Conservation (phyloP, 2,888 invertebrate species). For the Lacanobia wlatinum region DNA sequence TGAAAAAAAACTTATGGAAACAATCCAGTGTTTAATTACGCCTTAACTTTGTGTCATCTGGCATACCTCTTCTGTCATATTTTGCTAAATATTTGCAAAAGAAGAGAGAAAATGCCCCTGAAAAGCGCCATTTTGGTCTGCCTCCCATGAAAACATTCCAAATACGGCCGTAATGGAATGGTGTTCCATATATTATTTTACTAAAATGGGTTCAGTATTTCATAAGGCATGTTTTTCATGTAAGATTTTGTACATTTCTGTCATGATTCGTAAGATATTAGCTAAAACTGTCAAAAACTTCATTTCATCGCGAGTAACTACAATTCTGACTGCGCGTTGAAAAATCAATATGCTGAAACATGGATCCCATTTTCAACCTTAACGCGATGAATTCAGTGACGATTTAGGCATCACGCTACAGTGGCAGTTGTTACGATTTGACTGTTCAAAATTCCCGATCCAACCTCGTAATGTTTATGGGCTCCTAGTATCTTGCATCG, state of each 20-base stretch:
- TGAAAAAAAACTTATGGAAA: background rate
- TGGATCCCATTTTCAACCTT: constrained; percentile 6
- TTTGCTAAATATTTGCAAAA: background rate
- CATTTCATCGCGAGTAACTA: background rate
- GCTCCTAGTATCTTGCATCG: constrained; percentile 57
- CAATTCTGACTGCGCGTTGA: constrained; percentile 2
- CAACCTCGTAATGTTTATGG: constrained; percentile 36
- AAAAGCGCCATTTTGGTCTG: constrained; percentile 4
- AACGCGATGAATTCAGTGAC: rapidly evolving
- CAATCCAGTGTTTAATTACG: background rate
- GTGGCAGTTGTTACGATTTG: constrained; percentile 4
- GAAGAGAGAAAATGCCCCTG: background rate
- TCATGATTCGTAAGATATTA: constrained; percentile 27
- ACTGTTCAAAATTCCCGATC: background rate
- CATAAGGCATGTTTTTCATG: background rate
- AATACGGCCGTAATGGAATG: background rate
- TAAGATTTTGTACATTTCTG: background rate
- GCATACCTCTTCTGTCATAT: constrained; percentile 12
- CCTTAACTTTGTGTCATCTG: constrained; percentile 20
- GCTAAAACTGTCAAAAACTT: background rate
- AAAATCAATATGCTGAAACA: constrained; percentile 13
- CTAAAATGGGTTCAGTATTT: constrained; percentile 1
- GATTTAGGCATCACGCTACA: background rate
- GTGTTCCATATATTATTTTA: background rate
- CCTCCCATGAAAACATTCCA: background rate